Evolutionary conservation across 2,113 vertebrate species (phyloP).

Genomic region (Apus apus): DNA sequence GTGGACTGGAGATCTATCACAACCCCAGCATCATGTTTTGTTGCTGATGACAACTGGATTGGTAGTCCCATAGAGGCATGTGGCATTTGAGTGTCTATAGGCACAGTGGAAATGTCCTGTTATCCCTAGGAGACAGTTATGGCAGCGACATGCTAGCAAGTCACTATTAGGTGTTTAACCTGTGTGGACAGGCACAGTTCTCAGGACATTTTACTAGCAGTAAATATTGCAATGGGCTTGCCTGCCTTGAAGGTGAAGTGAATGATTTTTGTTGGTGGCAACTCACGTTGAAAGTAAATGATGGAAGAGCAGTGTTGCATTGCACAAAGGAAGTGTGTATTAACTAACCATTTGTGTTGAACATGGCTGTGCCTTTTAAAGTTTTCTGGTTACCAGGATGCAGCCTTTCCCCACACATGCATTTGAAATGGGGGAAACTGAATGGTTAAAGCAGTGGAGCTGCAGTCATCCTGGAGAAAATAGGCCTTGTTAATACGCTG

Average conservation of each 20-base stretch:
- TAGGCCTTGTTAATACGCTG: constrained; percentile 17
- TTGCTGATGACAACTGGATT: not conserved
- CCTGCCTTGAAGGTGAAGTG: not conserved
- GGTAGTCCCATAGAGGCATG: not conserved
- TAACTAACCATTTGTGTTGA: not conserved
- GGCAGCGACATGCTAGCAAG: not conserved
- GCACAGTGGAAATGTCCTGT: not conserved
- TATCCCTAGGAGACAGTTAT: not conserved
- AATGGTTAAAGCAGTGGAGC: constrained; percentile 1
- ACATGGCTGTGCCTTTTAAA: not conserved
- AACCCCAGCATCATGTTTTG: not conserved
- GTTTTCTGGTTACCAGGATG: not conserved
- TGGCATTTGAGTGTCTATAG: not conserved
- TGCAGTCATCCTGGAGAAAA: not conserved
- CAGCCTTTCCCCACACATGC: not conserved
- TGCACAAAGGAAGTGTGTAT: not conserved
- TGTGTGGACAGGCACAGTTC: not conserved
- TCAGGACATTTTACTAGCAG: not conserved
- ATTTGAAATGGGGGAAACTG: not conserved
- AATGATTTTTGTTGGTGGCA: not conserved
- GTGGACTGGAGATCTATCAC: not conserved
- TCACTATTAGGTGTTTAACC: not conserved
- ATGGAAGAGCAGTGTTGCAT: not conserved
- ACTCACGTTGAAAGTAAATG: not conserved
- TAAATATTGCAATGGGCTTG: not conserved